Evolutionary conservation across 2,797 vertebrate genomes (phyloP).

Genomic region (Enteromius unitaeniatus): DNA sequence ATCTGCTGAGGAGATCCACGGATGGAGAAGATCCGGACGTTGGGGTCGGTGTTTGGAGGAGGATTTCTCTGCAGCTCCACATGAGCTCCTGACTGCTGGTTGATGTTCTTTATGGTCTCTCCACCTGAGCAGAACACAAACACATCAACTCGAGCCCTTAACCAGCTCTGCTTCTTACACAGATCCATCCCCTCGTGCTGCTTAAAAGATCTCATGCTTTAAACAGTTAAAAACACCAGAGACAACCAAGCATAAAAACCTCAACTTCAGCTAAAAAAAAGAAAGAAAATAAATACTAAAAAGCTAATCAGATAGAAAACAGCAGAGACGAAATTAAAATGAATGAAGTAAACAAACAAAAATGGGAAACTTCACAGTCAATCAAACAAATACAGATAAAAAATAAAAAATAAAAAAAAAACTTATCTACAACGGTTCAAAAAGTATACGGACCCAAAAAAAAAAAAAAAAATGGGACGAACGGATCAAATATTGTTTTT

Average conservation of each 20-base stretch:
- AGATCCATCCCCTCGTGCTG: not conserved
- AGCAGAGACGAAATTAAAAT: not conserved
- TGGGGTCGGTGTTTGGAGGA: slow-evolving; percentile 94
- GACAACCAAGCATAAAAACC: not conserved
- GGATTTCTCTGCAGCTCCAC: slow-evolving; percentile 98
- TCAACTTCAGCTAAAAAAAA: not conserved
- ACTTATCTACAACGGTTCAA: not conserved
- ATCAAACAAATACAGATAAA: not conserved
- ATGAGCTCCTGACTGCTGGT: slow-evolving; percentile 95
- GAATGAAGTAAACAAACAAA: not conserved
- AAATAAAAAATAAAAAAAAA: no score
- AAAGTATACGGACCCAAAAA: not conserved
- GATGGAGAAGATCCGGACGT: slow-evolving; percentile 94
- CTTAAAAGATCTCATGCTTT: not conserved
- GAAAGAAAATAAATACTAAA: not conserved
- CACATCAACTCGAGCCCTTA: not conserved
- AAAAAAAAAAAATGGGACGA: not conserved
- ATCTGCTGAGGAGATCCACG: slow-evolving; percentile 93
- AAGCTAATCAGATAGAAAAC: not conserved
- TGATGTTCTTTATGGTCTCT: slow-evolving; percentile 98
- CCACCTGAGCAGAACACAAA: slow-evolving; percentile 81
- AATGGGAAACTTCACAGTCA: not conserved
- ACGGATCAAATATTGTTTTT: not conserved
- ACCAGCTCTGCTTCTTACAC: not conserved
- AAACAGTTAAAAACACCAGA: not conserved